Evolutionary conservation across 2,888 invertebrate species (phyloP).

Genomic region (Choreutis nemorana): DNA sequence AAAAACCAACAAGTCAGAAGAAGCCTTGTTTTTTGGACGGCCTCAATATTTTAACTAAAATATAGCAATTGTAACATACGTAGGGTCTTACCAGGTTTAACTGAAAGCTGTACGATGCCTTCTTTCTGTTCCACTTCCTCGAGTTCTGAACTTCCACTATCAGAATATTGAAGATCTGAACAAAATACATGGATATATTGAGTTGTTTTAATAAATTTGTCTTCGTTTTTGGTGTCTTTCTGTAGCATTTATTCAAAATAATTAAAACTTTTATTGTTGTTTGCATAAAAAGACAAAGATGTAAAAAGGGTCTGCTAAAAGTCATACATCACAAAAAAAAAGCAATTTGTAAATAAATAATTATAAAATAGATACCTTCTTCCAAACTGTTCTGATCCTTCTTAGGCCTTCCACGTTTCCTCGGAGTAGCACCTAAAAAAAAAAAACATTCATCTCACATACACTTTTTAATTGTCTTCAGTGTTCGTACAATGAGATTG

Average conservation of each 20-base stretch:
- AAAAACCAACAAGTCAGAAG: too few species aligned
- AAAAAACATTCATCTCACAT: slow-evolving; percentile 1
- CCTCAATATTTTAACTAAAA: too few species aligned
- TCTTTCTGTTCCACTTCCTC: slow-evolving; percentile 70
- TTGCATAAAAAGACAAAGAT: too few species aligned
- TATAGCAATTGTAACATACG: too few species aligned
- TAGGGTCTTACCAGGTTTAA: slow-evolving; percentile 35
- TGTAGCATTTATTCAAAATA: too few species aligned
- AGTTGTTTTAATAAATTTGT: background rate
- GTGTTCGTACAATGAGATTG: too few species aligned
- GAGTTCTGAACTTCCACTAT: slow-evolving; percentile 56
- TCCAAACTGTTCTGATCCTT: slow-evolving; percentile 75
- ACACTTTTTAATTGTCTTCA: too few species aligned
- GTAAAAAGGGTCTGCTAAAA: too few species aligned
- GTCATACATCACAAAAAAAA: too few species aligned
- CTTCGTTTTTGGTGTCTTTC: too few species aligned
- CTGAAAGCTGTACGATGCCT: slow-evolving; percentile 76
- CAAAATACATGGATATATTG: slow-evolving; percentile 5
- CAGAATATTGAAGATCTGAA: slow-evolving; percentile 57
- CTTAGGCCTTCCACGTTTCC: slow-evolving; percentile 51
- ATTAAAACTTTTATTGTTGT: too few species aligned
- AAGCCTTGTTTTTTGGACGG: too few species aligned
- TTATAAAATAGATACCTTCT: slow-evolving; percentile 63
- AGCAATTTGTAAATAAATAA: slow-evolving; percentile 8
- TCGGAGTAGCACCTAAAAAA: slow-evolving; percentile 35